phyloP scores from a whole-genome alignment of 2,113 vertebrate species.

The Phoxinus phoxinus region DNA sequence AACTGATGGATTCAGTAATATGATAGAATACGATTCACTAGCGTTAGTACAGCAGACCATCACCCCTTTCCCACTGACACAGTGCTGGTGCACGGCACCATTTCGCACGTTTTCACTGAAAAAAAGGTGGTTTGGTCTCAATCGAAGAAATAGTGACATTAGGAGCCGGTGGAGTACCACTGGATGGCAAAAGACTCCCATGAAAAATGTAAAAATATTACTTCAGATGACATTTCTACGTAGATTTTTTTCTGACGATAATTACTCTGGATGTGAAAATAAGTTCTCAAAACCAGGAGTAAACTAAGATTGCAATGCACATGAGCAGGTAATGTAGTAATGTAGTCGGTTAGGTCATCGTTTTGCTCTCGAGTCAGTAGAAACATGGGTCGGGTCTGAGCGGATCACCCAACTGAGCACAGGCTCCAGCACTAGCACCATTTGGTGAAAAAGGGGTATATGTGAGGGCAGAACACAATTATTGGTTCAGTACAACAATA shows the following conservation, averaged over 20 bases:
- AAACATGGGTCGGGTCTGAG: neutral
- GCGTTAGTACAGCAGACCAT: neutral
- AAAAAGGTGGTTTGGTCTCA: neutral
- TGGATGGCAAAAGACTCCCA: neutral
- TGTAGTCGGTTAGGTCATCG: neutral
- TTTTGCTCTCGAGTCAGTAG: neutral
- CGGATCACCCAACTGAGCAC: neutral
- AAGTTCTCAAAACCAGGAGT: neutral
- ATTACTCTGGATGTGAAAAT: neutral
- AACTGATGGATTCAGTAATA: neutral
- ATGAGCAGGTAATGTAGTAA: neutral
- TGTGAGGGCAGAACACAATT: neutral
- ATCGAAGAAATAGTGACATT: neutral
- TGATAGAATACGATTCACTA: neutral
- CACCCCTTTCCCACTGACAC: neutral
- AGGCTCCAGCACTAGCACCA: slow-evolving; percentile 17
- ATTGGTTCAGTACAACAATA: neutral
- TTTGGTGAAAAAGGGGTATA: slow-evolving; percentile 9
- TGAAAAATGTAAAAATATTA: neutral
- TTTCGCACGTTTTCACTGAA: neutral
- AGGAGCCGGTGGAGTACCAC: neutral
- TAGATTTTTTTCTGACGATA: neutral
- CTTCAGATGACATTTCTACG: neutral
- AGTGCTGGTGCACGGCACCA: neutral
- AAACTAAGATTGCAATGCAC: neutral